Base-by-base conservation (phyloP, 2,113 vertebrate genomes). In the Ardeotis arabs region DNA sequence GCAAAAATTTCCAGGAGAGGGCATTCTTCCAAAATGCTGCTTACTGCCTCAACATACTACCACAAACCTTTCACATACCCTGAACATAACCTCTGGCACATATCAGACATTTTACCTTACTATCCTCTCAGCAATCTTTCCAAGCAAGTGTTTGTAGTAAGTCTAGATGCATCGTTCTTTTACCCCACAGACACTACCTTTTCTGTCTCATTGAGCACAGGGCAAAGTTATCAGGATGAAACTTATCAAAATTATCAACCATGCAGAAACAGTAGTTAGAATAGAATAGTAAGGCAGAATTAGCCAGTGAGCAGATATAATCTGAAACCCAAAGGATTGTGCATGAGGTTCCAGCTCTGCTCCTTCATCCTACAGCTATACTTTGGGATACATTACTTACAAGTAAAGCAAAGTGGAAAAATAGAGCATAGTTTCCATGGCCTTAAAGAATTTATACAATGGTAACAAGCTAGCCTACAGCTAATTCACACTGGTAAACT, bases 391-490 rank as follows among this genome's bases (percentile, higher is more conserved):
- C 28, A 33, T 18, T 64, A 87, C 33, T 87, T 74, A 27, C 79
- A 93, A 90, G 33, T 62, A 86, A 88, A 72, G 44, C 77, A 66
- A 84, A 76, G 58, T 2, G 9, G 45, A 86, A 93, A 91, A 88
- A 49, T 45, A 83, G 29, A 78, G 68, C 68, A 81, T 49, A 84
- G 64, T 25, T 94, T 93, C 79, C 76, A 67, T 0, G 9, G 88
- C 85, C 68, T 94, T 76, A 64, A 95, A 96, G 87, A 91, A 96
- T 89, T 52, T 47, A 59, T 17, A 93, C 31, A 94, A 81, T 63
- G 77, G 69, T 85, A 91, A 96, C 68, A 90, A 96, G 84, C 59
- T 89, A 81, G 68, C 91, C 85, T 91, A 84, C 67, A 95, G 92
- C 77, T 88, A 92, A 95, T 87, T 64, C 70, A 79, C 41, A 84